These are phyloP conservation scores for Cataglyphis rosenhaueri DNA, from an alignment of 2,888 invertebrate genomes.

Conservation along the genomic window DNA sequence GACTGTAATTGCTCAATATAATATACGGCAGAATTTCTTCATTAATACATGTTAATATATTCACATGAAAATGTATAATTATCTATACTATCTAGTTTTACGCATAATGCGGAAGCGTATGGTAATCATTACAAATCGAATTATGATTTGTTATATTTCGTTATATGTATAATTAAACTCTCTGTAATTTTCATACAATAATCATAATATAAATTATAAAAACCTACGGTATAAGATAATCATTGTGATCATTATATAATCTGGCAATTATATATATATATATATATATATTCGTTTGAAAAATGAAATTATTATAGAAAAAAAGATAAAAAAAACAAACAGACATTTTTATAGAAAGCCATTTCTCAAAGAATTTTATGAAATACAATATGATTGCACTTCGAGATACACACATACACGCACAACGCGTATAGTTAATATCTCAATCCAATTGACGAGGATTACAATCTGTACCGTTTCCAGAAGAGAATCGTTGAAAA, in stretches of 20 bases:
- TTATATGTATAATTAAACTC: slow-evolving; percentile 44
- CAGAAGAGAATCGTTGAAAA: neutral
- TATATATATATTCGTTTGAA: neutral
- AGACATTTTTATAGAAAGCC: neutral
- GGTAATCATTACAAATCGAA: slow-evolving; percentile 42
- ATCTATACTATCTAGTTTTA: slow-evolving; percentile 49
- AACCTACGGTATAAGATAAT: slow-evolving; percentile 16
- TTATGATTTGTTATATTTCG: slow-evolving; percentile 34
- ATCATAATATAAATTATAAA: slow-evolving; percentile 18
- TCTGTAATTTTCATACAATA: slow-evolving; percentile 26
- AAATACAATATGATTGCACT: neutral
- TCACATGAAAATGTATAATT: slow-evolving; percentile 40
- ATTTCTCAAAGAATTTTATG: neutral
- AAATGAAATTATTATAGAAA: slow-evolving; percentile 20
- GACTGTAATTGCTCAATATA: slow-evolving; percentile 47
- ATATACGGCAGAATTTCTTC: slow-evolving; percentile 45
- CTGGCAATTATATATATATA: neutral
- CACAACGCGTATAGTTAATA: slow-evolving; percentile 54
- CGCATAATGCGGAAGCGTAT: slow-evolving; percentile 31
- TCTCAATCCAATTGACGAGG: slow-evolving; percentile 68
- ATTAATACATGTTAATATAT: slow-evolving; percentile 51
- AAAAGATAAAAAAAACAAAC: neutral
- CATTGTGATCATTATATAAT: neutral
- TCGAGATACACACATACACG: neutral
- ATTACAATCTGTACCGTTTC: slow-evolving; percentile 73